Evolutionary conservation across 1,140 invertebrate species (phyloP).

Genomic region (Pseudoatta argentina): DNA sequence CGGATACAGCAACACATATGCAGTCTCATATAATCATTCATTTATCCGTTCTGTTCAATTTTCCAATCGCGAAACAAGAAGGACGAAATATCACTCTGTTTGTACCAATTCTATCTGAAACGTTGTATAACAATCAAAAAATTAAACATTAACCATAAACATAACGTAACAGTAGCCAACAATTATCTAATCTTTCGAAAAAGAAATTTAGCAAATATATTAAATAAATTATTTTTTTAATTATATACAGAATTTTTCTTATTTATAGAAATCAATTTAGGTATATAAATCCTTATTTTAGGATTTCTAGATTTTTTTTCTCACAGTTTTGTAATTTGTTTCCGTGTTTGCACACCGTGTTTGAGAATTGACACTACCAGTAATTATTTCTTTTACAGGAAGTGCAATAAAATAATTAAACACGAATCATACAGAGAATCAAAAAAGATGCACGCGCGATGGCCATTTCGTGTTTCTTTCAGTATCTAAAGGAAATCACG

Average conservation of each 20-base stretch:
- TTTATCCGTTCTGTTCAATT: constrained; percentile 53
- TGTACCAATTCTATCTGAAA: constrained; percentile 38
- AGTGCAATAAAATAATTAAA: constrained; percentile 21
- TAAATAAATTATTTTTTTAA: not conserved
- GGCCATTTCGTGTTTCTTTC: not conserved
- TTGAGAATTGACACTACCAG: not conserved
- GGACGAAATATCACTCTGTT: constrained; percentile 37
- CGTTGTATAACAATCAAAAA: not conserved
- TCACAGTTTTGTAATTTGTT: not conserved
- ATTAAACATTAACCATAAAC: not conserved
- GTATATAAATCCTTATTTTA: not conserved
- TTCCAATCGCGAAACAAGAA: constrained; percentile 58
- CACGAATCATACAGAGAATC: not conserved
- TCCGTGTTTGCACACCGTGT: too few species aligned
- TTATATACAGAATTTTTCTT: not conserved
- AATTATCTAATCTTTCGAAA: not conserved
- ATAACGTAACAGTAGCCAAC: not conserved
- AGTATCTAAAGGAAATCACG: constrained; percentile 26
- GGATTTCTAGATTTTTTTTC: not conserved
- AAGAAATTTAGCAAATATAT: too few species aligned
- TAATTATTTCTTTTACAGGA: not conserved
- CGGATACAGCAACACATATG: constrained; percentile 27
- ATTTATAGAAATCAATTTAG: not conserved
- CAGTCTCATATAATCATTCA: not conserved
- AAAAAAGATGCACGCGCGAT: not conserved